Evolutionary conservation across 1,140 invertebrate species (phyloP).

Genomic region (Lasaia peninsularis): DNA sequence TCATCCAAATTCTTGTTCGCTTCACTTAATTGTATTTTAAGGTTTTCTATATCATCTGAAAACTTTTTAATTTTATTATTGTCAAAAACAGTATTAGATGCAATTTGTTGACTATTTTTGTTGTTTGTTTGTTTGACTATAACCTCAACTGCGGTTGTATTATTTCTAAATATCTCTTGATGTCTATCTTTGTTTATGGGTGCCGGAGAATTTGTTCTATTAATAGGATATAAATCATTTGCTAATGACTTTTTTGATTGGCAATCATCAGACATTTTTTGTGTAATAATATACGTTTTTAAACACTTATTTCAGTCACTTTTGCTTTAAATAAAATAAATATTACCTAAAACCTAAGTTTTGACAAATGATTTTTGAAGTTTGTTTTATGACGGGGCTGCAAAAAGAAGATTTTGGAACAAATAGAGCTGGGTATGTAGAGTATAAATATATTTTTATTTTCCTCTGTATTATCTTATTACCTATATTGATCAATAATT

Average conservation of each 20-base stretch:
- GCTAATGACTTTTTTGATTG: neutral
- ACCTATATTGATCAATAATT: too few species aligned
- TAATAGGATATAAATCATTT: neutral
- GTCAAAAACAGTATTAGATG: constrained; percentile 6
- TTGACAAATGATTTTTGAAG: constrained; percentile 5
- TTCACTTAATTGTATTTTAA: constrained; percentile 28
- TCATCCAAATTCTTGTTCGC: constrained; percentile 34
- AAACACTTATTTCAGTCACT: neutral
- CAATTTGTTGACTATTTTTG: constrained; percentile 24
- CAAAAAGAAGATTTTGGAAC: too few species aligned
- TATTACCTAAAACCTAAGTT: neutral
- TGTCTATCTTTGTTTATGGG: neutral
- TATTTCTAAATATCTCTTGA: constrained; percentile 32
- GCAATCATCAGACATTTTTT: neutral
- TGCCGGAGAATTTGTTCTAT: neutral
- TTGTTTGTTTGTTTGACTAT: constrained; percentile 33
- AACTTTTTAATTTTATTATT: constrained; percentile 17
- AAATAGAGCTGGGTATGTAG: too few species aligned
- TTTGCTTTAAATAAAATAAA: neutral
- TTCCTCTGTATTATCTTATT: too few species aligned
- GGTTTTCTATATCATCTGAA: constrained; percentile 29
- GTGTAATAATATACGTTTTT: neutral
- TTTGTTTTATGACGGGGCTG: neutral
- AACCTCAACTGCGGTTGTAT: constrained; percentile 33
- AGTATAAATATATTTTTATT: too few species aligned